Evolutionary conservation across 2,888 invertebrate species (phyloP).

Genomic region (Ochlodes sylvanus): DNA sequence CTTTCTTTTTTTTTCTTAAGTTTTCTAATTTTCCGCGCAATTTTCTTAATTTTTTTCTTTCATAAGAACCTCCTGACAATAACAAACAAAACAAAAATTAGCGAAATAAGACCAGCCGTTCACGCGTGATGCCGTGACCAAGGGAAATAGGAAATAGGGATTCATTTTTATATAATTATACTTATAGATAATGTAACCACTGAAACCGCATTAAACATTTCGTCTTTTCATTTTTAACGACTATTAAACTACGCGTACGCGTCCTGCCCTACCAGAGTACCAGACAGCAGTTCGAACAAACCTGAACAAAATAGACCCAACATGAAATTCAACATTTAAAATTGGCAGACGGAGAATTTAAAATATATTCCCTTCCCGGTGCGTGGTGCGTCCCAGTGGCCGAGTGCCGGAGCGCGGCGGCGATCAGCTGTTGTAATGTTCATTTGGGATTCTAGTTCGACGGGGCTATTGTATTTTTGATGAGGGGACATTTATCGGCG

Average conservation of each 20-base stretch:
- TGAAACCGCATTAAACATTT: no score
- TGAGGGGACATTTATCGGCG: slow-evolving; percentile 33
- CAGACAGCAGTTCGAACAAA: neutral
- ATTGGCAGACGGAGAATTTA: slow-evolving; percentile 14
- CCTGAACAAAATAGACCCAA: neutral
- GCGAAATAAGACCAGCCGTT: no score
- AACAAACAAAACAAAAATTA: no score
- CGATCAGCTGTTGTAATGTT: slow-evolving; percentile 36
- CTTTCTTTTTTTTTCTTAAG: no score
- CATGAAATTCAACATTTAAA: neutral
- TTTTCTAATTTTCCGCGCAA: no score
- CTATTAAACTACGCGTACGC: neutral
- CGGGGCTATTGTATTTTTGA: slow-evolving; percentile 32
- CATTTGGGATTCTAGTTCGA: slow-evolving; percentile 37
- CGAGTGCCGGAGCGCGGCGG: slow-evolving; percentile 20
- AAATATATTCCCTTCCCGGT: slow-evolving; percentile 2
- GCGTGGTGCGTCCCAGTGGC: slow-evolving; percentile 14
- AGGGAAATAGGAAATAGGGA: no score
- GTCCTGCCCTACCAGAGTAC: neutral
- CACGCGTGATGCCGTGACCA: no score
- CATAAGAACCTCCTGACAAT: no score
- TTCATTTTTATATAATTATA: no score
- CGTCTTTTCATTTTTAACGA: neutral
- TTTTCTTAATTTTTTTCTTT: no score
- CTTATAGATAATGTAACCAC: no score